These are phyloP conservation scores for Drosophila helvetica DNA, from an alignment of 2,888 invertebrate species.

Conservation along the genomic window DNA sequence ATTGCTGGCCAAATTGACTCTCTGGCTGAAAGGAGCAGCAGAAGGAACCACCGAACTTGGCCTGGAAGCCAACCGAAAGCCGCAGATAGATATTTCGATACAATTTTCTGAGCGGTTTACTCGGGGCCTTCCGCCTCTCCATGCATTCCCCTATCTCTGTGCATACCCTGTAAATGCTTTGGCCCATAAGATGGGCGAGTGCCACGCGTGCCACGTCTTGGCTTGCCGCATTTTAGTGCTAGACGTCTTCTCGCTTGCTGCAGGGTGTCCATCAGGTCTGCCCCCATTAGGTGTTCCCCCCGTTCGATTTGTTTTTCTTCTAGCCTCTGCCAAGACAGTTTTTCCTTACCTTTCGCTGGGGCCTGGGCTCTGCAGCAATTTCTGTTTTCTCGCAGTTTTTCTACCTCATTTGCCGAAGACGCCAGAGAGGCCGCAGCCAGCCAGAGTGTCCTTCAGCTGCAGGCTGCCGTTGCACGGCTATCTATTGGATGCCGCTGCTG, in stretches of 20 bases:
- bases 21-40: constrained; percentile 56
- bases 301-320: constrained; percentile 1
- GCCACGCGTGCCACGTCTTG: not conserved
- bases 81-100: constrained; percentile 72
- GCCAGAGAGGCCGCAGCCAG: constrained; percentile 49
- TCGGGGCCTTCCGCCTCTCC: constrained; percentile 15
- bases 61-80: constrained; percentile 66
- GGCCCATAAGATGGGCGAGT: not conserved
- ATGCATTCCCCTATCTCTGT: not conserved
- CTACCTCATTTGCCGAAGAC: constrained; percentile 65
- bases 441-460: constrained; percentile 69
- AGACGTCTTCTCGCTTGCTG: not conserved
- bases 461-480: constrained; percentile 23
- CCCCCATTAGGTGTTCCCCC: not conserved
- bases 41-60: constrained; percentile 36
- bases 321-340: not conserved
- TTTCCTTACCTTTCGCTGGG: constrained; percentile 48
- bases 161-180: constrained; percentile 14
- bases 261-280: constrained; percentile 4
- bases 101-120: constrained; percentile 54
- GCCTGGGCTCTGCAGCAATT: constrained; percentile 51
- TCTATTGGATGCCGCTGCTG: constrained; percentile 48
- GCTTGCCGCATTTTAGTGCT: not conserved
- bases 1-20: constrained; percentile 76
- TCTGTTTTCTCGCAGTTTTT: constrained; percentile 66